Percentiles rank a stretch among this genome's conserved stretches.
Evolutionary conservation across 2,113 vertebrate genomes (phyloP).

Genomic region (Illadopsis cleaveri): DNA sequence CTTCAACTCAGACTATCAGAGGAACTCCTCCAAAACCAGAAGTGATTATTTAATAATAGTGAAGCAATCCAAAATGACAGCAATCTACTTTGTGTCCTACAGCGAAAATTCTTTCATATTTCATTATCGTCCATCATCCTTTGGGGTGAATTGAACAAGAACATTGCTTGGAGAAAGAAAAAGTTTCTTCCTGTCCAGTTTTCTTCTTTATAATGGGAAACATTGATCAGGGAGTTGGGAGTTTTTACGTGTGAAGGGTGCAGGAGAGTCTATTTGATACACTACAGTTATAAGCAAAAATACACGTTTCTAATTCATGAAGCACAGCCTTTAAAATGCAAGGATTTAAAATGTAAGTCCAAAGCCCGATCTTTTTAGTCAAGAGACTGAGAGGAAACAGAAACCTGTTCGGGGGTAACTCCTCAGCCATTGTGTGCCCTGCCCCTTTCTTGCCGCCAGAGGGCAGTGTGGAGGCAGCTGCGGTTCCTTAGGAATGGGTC

Average conservation of each 20-base stretch:
- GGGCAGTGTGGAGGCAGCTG: neutral
- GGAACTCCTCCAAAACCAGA: neutral
- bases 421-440: neutral
- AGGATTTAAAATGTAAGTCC: no score
- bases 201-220: neutral
- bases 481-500: rapidly evolving
- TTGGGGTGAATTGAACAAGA: neutral
- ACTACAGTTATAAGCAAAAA: neutral
- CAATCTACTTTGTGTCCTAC: neutral
- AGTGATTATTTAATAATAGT: neutral
- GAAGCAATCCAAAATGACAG: neutral
- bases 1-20: neutral
- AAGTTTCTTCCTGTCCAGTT: neutral
- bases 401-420: neutral
- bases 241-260: neutral
- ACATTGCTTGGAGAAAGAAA: neutral
- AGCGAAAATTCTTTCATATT: neutral
- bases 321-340: neutral
- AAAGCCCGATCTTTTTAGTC: neutral
- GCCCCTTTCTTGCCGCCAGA: neutral
- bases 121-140: neutral
- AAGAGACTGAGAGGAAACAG: neutral
- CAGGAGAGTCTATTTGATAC: neutral
- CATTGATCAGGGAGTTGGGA: neutral
- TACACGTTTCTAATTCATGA: neutral